Conservation (phyloP, 2,888 invertebrate genomes). For the Tachina fera region DNA sequence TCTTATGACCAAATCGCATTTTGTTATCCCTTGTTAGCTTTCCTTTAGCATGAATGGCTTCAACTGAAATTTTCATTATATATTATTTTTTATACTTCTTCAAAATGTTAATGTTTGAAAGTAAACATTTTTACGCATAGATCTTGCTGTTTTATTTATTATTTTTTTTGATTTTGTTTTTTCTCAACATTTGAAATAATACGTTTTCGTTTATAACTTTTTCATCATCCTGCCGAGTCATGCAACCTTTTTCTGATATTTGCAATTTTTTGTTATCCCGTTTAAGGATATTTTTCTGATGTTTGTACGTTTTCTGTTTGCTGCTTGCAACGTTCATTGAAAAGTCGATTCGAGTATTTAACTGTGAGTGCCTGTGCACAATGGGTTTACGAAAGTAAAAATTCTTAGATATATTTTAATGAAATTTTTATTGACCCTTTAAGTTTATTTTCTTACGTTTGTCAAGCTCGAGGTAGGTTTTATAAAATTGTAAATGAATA, state of each 20-base stretch:
- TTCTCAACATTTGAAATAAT: slow-evolving; percentile 39
- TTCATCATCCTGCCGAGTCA: slow-evolving; percentile 29
- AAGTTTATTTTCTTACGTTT: too few species aligned
- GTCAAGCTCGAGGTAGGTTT: too few species aligned
- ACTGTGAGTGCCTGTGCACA: slow-evolving; percentile 2
- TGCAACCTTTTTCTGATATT: slow-evolving; percentile 35
- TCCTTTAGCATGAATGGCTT: slow-evolving; percentile 51
- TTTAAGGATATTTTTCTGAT: not conserved
- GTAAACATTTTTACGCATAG: slow-evolving; percentile 44
- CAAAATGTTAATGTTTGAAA: slow-evolving; percentile 38
- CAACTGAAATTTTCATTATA: slow-evolving; percentile 30
- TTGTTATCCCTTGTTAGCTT: slow-evolving; percentile 50
- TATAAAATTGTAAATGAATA: too few species aligned
- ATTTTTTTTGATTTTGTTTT: not conserved
- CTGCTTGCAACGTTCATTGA: not conserved
- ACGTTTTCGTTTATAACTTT: slow-evolving; percentile 30
- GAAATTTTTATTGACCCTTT: too few species aligned
- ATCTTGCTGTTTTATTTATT: not conserved
- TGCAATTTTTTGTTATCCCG: slow-evolving; percentile 20
- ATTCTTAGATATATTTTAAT: too few species aligned
- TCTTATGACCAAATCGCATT: slow-evolving; percentile 25
- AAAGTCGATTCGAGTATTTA: not conserved
- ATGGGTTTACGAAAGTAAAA: not conserved
- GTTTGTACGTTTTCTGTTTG: not conserved
- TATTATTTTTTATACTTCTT: not conserved